phyloP scores from a whole-genome alignment of 1,140 invertebrate genomes.

The Rhynchophorus ferrugineus region DNA sequence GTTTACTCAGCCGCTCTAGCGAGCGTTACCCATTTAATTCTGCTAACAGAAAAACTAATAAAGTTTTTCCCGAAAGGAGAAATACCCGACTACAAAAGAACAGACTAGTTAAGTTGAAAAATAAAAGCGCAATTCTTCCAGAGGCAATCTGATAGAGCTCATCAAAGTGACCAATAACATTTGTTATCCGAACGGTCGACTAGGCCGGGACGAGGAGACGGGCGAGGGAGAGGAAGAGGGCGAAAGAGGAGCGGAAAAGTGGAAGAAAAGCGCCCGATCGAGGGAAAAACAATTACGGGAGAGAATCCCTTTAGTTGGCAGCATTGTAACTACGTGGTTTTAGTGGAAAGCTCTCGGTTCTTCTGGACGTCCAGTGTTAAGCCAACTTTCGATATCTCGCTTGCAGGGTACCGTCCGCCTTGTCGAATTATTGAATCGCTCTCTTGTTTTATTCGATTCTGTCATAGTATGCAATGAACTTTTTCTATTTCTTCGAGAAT shows the following conservation, averaged over 20 bases:
- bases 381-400: conserved; percentile 15
- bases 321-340: conserved; percentile 11
- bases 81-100: too few species aligned
- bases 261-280: neutral
- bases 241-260: neutral
- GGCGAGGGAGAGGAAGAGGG: neutral
- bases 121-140: neutral
- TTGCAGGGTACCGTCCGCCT: conserved; percentile 7
- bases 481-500: neutral
- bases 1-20: too few species aligned
- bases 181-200: neutral
- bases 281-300: conserved; percentile 10
- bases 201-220: too few species aligned
- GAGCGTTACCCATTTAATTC: too few species aligned
- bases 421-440: conserved; percentile 15
- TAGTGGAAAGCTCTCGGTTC: conserved; percentile 8
- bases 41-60: too few species aligned
- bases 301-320: conserved; percentile 12
- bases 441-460: neutral
- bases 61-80: too few species aligned
- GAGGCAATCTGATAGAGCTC: neutral
- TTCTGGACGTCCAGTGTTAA: conserved; percentile 9
- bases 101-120: too few species aligned
- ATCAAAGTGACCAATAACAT: neutral
- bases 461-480: neutral